phyloP scores from a whole-genome alignment of 2,888 invertebrate species.

The Parnassius smintheus region DNA sequence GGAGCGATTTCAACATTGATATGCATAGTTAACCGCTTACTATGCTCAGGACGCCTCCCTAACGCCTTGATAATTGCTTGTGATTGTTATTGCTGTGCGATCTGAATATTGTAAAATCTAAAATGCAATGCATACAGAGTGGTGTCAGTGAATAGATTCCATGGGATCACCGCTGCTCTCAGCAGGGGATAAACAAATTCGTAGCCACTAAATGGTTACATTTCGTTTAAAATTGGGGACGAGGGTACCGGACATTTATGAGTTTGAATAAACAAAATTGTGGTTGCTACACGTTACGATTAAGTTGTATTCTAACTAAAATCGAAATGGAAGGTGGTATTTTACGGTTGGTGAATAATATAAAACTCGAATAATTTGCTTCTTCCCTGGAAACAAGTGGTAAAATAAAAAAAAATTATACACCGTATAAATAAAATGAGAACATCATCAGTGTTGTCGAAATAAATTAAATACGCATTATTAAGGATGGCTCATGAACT shows the following conservation, averaged over 20 bases:
- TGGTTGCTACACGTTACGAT: too few species aligned
- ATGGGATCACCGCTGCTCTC: conserved; percentile 35
- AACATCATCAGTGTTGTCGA: too few species aligned
- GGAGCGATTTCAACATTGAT: conserved; percentile 30
- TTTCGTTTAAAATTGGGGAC: conserved; percentile 7
- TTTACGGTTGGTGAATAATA: too few species aligned
- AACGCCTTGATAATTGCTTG: conserved; percentile 49
- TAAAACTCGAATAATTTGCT: too few species aligned
- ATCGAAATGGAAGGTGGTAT: too few species aligned
- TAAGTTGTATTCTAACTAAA: too few species aligned
- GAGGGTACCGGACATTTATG: conserved; percentile 11
- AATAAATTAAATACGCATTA: too few species aligned
- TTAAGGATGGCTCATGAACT: too few species aligned
- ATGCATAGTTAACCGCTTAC: conserved; percentile 37
- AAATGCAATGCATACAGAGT: conserved; percentile 57
- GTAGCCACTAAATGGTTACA: conserved; percentile 30
- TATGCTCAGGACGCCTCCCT: conserved; percentile 30
- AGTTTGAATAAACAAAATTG: conserved; percentile 1
- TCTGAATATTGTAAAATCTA: conserved; percentile 54
- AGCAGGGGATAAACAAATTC: conserved; percentile 34
- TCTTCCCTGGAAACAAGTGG: too few species aligned
- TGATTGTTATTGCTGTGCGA: conserved; percentile 53
- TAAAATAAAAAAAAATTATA: too few species aligned
- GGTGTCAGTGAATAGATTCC: conserved; percentile 43
- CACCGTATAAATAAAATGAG: too few species aligned